Base-by-base conservation (phyloP, 2,797 vertebrate genomes). In the Halcyon smyrnensis region DNA sequence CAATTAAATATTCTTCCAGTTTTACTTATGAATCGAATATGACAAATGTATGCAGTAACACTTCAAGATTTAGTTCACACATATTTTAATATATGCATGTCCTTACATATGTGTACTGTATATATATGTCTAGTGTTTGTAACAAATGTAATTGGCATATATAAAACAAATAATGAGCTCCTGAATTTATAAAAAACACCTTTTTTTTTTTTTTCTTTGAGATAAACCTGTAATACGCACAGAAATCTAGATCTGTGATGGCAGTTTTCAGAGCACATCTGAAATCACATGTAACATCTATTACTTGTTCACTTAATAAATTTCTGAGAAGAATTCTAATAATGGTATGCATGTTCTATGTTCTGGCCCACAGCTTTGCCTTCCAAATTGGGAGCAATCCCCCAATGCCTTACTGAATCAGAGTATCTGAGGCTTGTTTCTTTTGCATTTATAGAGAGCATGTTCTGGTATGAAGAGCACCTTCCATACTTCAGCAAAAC, bases 351-450 rank as follows among this genome's bases (percentile, higher is more conserved):
- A 6, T 87, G 11, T 88, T 89, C 95, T 94, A 11, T 77, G 51
- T 93, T 96, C 77, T 59, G 70, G 65, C 75, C 63, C 80, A 34
- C 73, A 93, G 57, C 46, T 74, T 78, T 95, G 68, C 60, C 43
- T 84, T 96, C 70, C 43, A 84, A 77, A 87, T 57, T 87, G 62
- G 45, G 60, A 86, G n/a, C 53, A 85, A 37, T 93, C n/a, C 59
- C 34, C 57, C 91, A 76, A 70, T 96, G 54, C 54, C 20, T 91
- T 87, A 34, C 32, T 86, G 59, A 78, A 81, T 51, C 23, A 19
- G 64, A 96, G 60, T 93, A 90, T 92, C 93, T 94, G 95, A 97
- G 84, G 93, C 97, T 98, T 97, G 97, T 97, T 98, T 97, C 96
- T 97, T 97, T 95, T 97, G 95, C 96, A 96, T 97, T 97, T 97